phyloP scores from a whole-genome alignment of 2,888 invertebrate species.

The Crematogaster levior region DNA sequence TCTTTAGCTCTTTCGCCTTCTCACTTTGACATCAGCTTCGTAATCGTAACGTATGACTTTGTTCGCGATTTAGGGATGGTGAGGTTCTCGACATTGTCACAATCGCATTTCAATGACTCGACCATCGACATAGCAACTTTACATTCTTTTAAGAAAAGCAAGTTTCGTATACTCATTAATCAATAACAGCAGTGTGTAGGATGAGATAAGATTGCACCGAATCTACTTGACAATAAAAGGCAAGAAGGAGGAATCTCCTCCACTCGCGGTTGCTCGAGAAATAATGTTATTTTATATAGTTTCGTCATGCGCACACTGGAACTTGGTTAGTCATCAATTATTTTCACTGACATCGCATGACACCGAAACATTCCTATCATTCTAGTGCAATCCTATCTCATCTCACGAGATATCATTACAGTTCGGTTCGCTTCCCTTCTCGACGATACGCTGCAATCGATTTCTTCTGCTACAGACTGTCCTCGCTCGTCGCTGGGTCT shows the following conservation, averaged over 20 bases:
- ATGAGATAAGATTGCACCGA: conserved; percentile 29
- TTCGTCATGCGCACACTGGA: neutral
- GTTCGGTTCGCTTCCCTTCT: neutral
- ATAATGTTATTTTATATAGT: conserved; percentile 6
- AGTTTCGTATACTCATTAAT: neutral
- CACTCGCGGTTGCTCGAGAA: neutral
- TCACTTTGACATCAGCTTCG: neutral
- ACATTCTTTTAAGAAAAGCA: neutral
- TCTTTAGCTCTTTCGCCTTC: neutral
- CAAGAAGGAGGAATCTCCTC: neutral
- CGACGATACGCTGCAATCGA: neutral
- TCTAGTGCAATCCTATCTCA: conserved; percentile 36
- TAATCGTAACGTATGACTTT: conserved; percentile 16
- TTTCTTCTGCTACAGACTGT: neutral
- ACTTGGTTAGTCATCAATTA: conserved; percentile 34
- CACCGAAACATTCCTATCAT: conserved; percentile 23
- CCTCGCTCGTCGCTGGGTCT: conserved; percentile 3
- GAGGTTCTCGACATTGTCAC: neutral
- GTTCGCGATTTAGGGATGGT: neutral
- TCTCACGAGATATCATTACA: conserved; percentile 27
- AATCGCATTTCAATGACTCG: conserved; percentile 3
- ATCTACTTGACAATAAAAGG: neutral
- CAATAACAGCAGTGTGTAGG: neutral
- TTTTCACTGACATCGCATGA: conserved; percentile 6
- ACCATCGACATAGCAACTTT: neutral